A percentile compares a stretch with the other conserved stretches of the same genome.
Evolutionary conservation across 1,140 invertebrate genomes (phyloP).

Genomic region (Luehdorfia chinensis): DNA sequence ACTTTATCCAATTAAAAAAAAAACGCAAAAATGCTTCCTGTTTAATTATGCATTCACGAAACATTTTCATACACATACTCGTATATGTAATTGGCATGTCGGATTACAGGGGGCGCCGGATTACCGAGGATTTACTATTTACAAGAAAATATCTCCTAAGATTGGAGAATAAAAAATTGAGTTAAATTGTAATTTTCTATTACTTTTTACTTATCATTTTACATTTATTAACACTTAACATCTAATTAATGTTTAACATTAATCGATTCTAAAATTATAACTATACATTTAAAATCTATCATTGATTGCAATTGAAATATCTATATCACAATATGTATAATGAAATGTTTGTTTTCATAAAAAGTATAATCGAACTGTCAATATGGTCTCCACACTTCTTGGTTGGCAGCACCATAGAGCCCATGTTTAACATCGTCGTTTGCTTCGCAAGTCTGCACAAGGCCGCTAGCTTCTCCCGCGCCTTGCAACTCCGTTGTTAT

Average conservation of each 20-base stretch:
- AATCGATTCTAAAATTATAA: slow-evolving; percentile 48
- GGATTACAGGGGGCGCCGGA: no score
- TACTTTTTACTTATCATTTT: slow-evolving; percentile 23
- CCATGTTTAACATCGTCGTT: slow-evolving; percentile 64
- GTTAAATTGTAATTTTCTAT: slow-evolving; percentile 6
- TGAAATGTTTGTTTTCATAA: slow-evolving; percentile 40
- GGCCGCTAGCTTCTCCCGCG: slow-evolving; percentile 43
- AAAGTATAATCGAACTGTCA: slow-evolving; percentile 46
- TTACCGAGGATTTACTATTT: no score
- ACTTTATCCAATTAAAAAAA: no score
- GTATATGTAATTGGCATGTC: no score
- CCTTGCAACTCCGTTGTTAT: slow-evolving; percentile 67
- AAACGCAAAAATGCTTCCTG: no score
- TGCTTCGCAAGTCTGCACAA: slow-evolving; percentile 54
- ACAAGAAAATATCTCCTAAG: no score
- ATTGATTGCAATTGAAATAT: slow-evolving; percentile 31
- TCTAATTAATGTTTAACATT: slow-evolving; percentile 74
- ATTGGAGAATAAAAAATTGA: slow-evolving; percentile 7
- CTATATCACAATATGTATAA: slow-evolving; percentile 75
- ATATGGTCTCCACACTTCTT: slow-evolving; percentile 72
- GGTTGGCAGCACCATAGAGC: slow-evolving; percentile 50
- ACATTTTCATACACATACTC: no score
- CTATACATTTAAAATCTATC: slow-evolving; percentile 43
- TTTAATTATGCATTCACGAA: no score
- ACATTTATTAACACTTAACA: slow-evolving; percentile 61